These are phyloP conservation scores for Bradysia coprophila DNA, from an alignment of 1,140 invertebrate species.

Conservation along the genomic window DNA sequence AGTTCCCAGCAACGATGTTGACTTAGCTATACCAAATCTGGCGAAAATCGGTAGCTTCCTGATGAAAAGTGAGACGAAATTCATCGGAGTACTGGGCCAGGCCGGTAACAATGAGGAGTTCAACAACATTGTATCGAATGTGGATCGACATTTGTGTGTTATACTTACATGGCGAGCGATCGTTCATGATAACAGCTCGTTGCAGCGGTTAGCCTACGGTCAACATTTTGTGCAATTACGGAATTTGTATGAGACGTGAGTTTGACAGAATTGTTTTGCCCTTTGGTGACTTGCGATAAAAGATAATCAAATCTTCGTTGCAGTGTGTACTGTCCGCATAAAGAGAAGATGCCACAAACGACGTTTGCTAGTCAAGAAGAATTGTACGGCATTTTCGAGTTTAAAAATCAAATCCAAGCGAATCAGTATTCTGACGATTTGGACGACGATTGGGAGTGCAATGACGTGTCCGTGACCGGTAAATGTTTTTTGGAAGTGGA, in stretches of 20 bases:
- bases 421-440: background rate
- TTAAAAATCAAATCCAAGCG: background rate
- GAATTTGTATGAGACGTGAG: slow-evolving; percentile 13
- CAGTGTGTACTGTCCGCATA: background rate
- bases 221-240: slow-evolving; percentile 19
- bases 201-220: slow-evolving; percentile 12
- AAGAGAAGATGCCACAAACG: background rate
- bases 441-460: background rate
- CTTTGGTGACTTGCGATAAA: background rate
- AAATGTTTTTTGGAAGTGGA: no score
- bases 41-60: slow-evolving; percentile 16
- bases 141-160: slow-evolving; percentile 16
- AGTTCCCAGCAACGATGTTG: background rate
- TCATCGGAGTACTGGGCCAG: slow-evolving; percentile 9
- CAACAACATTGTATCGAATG: slow-evolving; percentile 13
- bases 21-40: background rate
- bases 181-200: slow-evolving; percentile 8
- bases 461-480: no score
- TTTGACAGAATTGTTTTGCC: slow-evolving; percentile 9
- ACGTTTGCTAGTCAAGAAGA: background rate
- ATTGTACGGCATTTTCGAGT: background rate
- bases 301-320: slow-evolving; percentile 2
- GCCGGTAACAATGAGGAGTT: slow-evolving; percentile 16
- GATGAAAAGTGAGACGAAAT: slow-evolving; percentile 17
- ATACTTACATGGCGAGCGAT: slow-evolving; percentile 16